Evolutionary conservation across 2,113 vertebrate species (phyloP).

Genomic region (Elaphurus davidianus): DNA sequence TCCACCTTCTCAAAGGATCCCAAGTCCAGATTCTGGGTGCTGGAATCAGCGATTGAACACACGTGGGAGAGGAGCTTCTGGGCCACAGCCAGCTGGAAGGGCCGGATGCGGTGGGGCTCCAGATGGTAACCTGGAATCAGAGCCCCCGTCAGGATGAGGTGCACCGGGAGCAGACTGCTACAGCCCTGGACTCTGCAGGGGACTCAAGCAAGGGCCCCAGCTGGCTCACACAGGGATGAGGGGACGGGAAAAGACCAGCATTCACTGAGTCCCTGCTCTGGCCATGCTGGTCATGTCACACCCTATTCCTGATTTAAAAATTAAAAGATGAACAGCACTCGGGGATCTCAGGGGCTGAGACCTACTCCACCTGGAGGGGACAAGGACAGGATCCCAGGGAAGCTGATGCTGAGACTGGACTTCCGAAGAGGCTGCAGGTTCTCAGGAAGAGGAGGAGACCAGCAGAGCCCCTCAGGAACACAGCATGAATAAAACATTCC

Average conservation of each 20-base stretch:
- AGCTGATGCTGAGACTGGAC: fast-evolving
- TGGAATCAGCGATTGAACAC: constrained; percentile 97
- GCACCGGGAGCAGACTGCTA: fast-evolving
- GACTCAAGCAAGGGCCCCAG: neutral
- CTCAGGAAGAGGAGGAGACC: neutral
- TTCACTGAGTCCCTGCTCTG: fast-evolving
- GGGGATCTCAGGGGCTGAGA: neutral
- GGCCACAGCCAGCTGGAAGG: constrained; percentile 95
- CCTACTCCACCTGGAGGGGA: neutral
- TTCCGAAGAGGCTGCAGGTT: neutral
- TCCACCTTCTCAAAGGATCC: constrained; percentile 91
- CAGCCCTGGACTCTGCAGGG: fast-evolving
- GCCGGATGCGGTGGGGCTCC: constrained; percentile 88
- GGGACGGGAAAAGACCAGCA: fast-evolving
- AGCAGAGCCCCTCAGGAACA: neutral
- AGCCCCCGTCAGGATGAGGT: neutral
- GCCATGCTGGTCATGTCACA: neutral
- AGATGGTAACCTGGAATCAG: constrained; percentile 79
- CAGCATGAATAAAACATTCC: neutral
- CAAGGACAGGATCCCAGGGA: neutral
- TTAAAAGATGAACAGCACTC: fast-evolving
- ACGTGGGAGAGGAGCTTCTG: constrained; percentile 97
- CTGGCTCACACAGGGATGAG: fast-evolving
- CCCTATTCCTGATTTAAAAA: neutral
- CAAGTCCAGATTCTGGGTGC: constrained; percentile 93